Conservation (phyloP, 2,888 invertebrate species). For the Melanargia galathea region DNA sequence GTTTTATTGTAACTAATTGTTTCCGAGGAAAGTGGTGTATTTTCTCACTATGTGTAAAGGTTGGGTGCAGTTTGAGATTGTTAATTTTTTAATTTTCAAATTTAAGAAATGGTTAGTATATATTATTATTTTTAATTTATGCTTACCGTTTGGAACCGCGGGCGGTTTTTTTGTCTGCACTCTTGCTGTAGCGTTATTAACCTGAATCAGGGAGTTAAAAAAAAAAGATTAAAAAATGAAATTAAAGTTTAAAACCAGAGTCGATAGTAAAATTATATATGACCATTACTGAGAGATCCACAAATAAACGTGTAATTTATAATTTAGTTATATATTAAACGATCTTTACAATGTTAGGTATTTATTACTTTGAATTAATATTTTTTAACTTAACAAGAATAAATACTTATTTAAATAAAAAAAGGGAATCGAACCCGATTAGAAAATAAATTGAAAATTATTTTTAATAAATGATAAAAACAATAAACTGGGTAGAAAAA, state of each 20-base stretch:
- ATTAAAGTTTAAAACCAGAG: neutral
- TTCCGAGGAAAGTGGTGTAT: constrained; percentile 17
- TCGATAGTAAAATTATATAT: neutral
- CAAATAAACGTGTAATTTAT: neutral
- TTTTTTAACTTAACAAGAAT: neutral
- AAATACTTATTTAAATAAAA: neutral
- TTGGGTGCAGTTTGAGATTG: constrained; percentile 23
- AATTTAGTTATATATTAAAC: neutral
- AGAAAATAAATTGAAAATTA: neutral
- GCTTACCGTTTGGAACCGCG: constrained; percentile 94
- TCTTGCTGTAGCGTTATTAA: constrained; percentile 99
- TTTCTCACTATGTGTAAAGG: constrained; percentile 21
- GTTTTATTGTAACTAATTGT: constrained; percentile 27
- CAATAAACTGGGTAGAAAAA: no score
- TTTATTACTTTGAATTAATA: neutral
- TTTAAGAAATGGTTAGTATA: neutral
- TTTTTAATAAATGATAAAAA: neutral
- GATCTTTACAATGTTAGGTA: neutral
- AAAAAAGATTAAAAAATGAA: constrained; percentile 50
- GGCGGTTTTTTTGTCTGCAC: constrained; percentile 99
- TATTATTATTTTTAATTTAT: constrained; percentile 6
- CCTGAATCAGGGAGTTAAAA: constrained; percentile 86
- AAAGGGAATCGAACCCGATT: neutral
- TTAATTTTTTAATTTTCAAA: constrained; percentile 6
- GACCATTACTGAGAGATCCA: neutral